phyloP scores from a whole-genome alignment of 2,113 vertebrate species.

The Scomber colias region DNA sequence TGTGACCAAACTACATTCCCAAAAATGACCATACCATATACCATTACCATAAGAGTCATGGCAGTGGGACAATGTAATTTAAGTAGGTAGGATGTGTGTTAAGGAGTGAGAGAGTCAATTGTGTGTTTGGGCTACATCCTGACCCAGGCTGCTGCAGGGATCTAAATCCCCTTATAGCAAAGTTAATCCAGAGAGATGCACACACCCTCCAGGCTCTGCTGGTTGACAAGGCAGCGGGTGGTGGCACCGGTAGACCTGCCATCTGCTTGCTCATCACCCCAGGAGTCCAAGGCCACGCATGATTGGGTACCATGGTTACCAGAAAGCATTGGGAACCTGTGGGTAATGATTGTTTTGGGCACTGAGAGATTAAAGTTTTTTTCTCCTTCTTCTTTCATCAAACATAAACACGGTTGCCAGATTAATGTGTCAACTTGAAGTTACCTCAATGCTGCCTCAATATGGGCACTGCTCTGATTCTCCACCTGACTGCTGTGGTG shows the following conservation, averaged over 20 bases:
- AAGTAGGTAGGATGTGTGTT: constrained; percentile 20
- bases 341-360: constrained; percentile 43
- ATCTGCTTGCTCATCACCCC: constrained; percentile 74
- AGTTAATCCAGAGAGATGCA: constrained; percentile 70
- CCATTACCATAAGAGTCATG: not conserved
- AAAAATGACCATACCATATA: not conserved
- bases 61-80: not conserved
- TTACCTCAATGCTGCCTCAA: not conserved
- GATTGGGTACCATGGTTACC: constrained; percentile 59
- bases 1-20: not conserved
- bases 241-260: constrained; percentile 69
- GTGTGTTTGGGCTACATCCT: constrained; percentile 27
- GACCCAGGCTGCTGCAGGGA: constrained; percentile 35
- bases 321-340: constrained; percentile 45
- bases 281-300: constrained; percentile 41
- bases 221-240: constrained; percentile 58
- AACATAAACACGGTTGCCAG: constrained; percentile 13
- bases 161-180: constrained; percentile 67
- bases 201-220: constrained; percentile 36
- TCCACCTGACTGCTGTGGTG: not conserved
- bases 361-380: constrained; percentile 22
- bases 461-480: not conserved
- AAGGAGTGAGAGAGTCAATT: constrained; percentile 17
- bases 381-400: not conserved
- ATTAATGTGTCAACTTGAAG: constrained; percentile 33